Evolutionary conservation across 2,113 vertebrate species (phyloP).

Genomic region (Calidris pygmaea): DNA sequence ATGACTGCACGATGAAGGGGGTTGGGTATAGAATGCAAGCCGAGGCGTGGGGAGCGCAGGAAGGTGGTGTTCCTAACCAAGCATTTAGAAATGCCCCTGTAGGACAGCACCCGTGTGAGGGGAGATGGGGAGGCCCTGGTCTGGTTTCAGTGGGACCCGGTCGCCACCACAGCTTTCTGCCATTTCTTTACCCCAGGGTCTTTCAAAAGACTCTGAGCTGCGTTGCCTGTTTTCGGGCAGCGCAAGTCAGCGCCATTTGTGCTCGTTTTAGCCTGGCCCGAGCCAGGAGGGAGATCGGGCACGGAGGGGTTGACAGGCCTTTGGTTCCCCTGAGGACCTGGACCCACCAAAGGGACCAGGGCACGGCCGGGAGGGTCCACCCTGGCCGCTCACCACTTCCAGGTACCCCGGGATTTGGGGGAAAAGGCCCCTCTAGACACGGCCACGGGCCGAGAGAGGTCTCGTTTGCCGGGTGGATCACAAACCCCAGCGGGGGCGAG

Average conservation of each 20-base stretch:
- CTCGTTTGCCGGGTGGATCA: rapidly evolving
- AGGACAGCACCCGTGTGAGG: not conserved
- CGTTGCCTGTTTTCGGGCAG: rapidly evolving
- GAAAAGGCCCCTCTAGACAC: not conserved
- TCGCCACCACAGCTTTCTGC: not conserved
- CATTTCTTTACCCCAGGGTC: not conserved
- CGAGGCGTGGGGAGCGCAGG: rapidly evolving
- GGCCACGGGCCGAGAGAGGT: not conserved
- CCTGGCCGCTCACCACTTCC: rapidly evolving
- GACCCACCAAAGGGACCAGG: not conserved
- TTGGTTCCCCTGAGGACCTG: too few relatives aligned
- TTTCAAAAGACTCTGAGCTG: not conserved
- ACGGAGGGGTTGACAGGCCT: rapidly evolving
- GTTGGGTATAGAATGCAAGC: not conserved
- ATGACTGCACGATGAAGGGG: not conserved
- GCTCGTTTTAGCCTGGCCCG: not conserved
- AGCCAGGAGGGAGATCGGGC: too few relatives aligned
- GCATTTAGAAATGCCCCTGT: rapidly evolving
- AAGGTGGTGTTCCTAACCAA: not conserved
- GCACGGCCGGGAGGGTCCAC: too few relatives aligned
- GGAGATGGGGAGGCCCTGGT: not conserved
- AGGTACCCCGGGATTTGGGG: not conserved
- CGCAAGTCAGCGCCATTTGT: rapidly evolving
- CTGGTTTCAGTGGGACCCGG: rapidly evolving
- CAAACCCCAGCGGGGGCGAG: rapidly evolving